Base-by-base conservation (phyloP, 2,797 vertebrate species). In the Eulemur albifrons region DNA sequence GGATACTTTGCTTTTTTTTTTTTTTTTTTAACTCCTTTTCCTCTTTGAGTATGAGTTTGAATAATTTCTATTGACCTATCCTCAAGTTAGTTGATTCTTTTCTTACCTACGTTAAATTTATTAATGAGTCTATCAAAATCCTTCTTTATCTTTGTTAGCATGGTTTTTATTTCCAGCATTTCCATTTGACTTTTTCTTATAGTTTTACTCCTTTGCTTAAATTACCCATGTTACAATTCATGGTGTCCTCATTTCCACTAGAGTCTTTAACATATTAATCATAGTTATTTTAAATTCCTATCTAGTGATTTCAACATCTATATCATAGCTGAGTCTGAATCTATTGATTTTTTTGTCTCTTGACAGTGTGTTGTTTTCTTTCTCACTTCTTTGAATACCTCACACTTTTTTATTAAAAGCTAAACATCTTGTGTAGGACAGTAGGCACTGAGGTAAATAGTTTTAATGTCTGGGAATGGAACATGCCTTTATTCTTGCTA, bases 311-410 rank as follows among this genome's bases (percentile, higher is more conserved):
- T 48, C 48, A 72, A 23, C 57, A 40, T 88, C 65, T 80, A 32
- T 21, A 50, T 65, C 77, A 84, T 15, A 40, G 6, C 65, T 69
- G 72, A 91, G 38, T 85, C 93, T 30, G 23, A 52, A 81, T 91
- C 87, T 84, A 7, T 70, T 85, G 67, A 30, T 57, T 81, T n/a
- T 95, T 96, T 92, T 91, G 20, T 89, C 75, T 95, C 84, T 89
- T 85, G 67, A 85, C 7, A 45, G 23, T 18, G 32, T n/a, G 5
- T 17, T 79, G 5, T 15, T 12, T 45, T 72, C 35, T 9, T 73
- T 35, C 20, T 32, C 4, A 52, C n/a, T 27, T n/a, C 5, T 82
- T 48, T 72, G 50, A 84, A n/a, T 32, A 23, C 20, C 43, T 76
- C 70, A 67, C 18, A 17, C 1, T 7, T 32, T 75, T 80, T 48